Conservation (phyloP, 2,113 vertebrate species). For the Corythoichthys intestinalis region DNA sequence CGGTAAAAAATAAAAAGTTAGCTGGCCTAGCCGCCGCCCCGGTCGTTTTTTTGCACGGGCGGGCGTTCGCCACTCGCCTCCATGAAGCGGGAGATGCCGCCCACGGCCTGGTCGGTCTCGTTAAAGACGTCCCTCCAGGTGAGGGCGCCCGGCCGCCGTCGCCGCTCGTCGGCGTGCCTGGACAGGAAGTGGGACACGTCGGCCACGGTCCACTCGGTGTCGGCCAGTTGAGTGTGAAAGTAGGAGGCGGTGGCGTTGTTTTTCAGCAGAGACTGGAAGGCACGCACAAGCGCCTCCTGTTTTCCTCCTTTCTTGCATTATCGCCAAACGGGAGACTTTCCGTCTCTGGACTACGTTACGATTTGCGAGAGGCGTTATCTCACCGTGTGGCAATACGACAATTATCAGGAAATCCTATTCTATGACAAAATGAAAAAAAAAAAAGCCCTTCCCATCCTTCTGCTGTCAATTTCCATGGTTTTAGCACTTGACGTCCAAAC, state of each 20-base stretch:
- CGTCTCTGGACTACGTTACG: too few relatives aligned
- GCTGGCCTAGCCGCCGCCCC: too few relatives aligned
- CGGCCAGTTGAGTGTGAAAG: slow-evolving; percentile 70
- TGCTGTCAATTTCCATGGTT: too few relatives aligned
- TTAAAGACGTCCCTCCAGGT: slow-evolving; percentile 93
- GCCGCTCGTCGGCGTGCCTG: slow-evolving; percentile 69
- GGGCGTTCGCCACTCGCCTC: slow-evolving; percentile 72
- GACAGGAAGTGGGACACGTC: slow-evolving; percentile 82
- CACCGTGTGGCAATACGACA: too few relatives aligned
- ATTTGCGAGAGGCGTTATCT: too few relatives aligned
- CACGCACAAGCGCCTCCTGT: neutral
- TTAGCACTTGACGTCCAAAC: too few relatives aligned
- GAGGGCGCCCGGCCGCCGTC: slow-evolving; percentile 57
- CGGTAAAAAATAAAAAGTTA: neutral
- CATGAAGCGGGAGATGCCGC: slow-evolving; percentile 91
- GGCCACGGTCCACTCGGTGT: slow-evolving; percentile 80
- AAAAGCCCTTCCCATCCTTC: too few relatives aligned
- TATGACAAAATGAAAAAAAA: too few relatives aligned
- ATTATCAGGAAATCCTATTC: too few relatives aligned
- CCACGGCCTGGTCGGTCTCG: slow-evolving; percentile 86
- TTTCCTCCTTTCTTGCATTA: neutral
- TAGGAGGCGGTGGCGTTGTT: slow-evolving; percentile 73
- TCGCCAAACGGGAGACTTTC: too few relatives aligned
- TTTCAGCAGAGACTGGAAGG: slow-evolving; percentile 77
- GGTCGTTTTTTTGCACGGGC: too few relatives aligned